Evolutionary conservation across 1,140 invertebrate genomes (phyloP).

Genomic region (Pentalonia nigronervosa): DNA sequence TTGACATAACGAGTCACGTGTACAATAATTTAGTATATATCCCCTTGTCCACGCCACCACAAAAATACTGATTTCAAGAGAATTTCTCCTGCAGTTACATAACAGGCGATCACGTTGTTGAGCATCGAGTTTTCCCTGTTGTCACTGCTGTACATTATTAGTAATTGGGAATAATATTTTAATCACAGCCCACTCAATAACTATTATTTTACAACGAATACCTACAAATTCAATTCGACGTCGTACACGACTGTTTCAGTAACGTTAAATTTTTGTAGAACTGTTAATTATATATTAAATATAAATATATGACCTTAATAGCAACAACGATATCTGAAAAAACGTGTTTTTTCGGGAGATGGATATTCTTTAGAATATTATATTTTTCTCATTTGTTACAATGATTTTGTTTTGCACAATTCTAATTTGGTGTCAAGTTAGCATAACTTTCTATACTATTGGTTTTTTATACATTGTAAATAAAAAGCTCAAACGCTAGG

Average conservation of each 20-base stretch:
- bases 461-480: neutral
- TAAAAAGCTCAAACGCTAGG: neutral
- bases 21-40: neutral
- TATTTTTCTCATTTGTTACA: neutral
- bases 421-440: neutral
- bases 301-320: neutral
- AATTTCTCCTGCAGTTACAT: neutral
- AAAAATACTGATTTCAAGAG: neutral
- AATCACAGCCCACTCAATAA: neutral
- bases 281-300: neutral
- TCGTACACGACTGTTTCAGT: neutral
- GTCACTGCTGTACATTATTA: neutral
- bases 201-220: neutral
- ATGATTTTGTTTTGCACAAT: neutral
- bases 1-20: neutral
- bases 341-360: neutral
- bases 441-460: neutral
- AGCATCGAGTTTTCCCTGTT: neutral
- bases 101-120: neutral
- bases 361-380: neutral
- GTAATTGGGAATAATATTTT: neutral
- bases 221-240: neutral
- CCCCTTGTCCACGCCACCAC: neutral
- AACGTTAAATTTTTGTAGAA: neutral
- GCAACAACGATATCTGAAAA: neutral